These are phyloP conservation scores for Corythoichthys intestinalis DNA, from an alignment of 2,113 vertebrate genomes.

Conservation along the genomic window DNA sequence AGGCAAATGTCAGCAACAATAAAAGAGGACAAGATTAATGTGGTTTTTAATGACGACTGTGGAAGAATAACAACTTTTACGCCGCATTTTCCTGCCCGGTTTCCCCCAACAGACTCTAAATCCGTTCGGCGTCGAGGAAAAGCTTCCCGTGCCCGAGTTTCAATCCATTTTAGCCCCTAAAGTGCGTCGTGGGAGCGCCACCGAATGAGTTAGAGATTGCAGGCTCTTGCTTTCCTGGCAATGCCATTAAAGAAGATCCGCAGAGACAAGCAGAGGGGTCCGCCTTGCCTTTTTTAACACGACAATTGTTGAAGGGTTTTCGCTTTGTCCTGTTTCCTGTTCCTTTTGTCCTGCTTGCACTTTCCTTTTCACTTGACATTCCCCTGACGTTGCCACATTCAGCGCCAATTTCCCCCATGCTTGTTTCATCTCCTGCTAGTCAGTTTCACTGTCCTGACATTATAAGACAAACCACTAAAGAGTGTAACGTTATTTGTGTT, in stretches of 20 bases:
- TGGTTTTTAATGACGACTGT: neutral
- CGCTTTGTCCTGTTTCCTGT: conserved; percentile 29
- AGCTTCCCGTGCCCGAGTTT: conserved; percentile 42
- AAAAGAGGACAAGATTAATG: neutral
- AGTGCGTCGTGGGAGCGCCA: conserved; percentile 48
- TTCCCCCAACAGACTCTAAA: conserved; percentile 29
- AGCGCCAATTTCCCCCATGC: neutral
- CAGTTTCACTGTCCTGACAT: neutral
- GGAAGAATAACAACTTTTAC: neutral
- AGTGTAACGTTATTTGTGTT: no score
- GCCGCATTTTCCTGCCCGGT: neutral
- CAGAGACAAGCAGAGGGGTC: conserved; percentile 44
- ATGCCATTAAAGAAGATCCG: conserved; percentile 42
- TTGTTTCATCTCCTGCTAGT: neutral
- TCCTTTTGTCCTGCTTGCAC: conserved; percentile 29
- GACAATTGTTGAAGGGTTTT: conserved; percentile 48
- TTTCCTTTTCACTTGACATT: conserved; percentile 3
- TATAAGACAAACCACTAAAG: neutral
- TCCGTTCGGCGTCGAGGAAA: conserved; percentile 36
- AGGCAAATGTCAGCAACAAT: neutral
- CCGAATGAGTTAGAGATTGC: conserved; percentile 49
- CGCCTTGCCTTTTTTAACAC: conserved; percentile 31
- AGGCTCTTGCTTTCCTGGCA: conserved; percentile 34
- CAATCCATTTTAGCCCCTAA: conserved; percentile 56
- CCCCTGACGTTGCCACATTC: neutral